phyloP scores from a whole-genome alignment of 1,140 invertebrate species.

The Lamellibrachia luymesi region DNA sequence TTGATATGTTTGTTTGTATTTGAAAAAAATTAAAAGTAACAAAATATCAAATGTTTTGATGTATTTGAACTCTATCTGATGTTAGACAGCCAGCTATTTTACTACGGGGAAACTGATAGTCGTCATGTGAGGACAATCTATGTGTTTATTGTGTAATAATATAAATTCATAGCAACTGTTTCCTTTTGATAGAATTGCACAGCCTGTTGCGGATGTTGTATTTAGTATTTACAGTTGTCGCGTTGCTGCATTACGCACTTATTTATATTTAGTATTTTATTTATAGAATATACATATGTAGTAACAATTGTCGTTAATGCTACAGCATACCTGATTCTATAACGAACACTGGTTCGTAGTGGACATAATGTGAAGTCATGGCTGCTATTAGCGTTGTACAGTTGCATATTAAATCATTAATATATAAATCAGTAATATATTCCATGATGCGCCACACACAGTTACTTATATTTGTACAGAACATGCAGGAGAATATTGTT shows the following conservation, averaged over 20 bases:
- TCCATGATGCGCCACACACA: not conserved
- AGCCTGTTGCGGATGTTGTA: not conserved
- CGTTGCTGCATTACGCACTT: not conserved
- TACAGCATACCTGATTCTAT: not conserved
- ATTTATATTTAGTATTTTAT: not conserved
- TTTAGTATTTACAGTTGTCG: not conserved
- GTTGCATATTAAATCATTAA: not conserved
- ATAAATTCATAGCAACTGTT: not conserved
- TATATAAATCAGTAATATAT: constrained; percentile 1
- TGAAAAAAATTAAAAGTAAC: not conserved
- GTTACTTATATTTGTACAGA: not conserved
- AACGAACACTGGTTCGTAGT: not conserved
- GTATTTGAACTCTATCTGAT: not conserved
- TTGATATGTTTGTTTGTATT: not conserved
- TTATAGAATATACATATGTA: not conserved
- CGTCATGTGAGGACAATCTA: not conserved
- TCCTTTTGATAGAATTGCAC: not conserved
- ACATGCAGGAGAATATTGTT: not conserved
- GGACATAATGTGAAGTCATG: not conserved
- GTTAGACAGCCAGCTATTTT: not conserved
- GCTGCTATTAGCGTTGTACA: not conserved
- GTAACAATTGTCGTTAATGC: not conserved
- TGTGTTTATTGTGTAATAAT: not conserved
- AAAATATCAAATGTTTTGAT: not conserved
- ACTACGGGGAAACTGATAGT: not conserved